Evolutionary conservation across 2,888 invertebrate genomes (phyloP).

Genomic region (Agriopis marginaria): DNA sequence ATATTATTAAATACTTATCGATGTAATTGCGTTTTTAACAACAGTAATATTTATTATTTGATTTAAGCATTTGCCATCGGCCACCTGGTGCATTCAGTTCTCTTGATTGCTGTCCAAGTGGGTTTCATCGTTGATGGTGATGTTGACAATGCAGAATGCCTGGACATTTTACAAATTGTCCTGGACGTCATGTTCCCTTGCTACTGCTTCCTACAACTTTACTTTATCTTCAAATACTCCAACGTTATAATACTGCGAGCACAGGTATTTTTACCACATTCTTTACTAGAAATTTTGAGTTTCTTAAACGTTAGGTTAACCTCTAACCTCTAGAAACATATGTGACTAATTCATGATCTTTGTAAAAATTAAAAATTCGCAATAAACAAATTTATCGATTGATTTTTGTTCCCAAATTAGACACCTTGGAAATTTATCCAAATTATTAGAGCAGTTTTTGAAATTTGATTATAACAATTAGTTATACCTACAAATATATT

Average conservation of each 20-base stretch:
- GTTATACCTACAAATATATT: no score
- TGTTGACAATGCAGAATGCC: slow-evolving; percentile 86
- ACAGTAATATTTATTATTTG: background rate
- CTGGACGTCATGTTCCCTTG: slow-evolving; percentile 90
- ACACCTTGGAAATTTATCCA: no score
- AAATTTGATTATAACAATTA: no score
- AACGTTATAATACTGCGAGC: slow-evolving; percentile 88
- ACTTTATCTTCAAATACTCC: slow-evolving; percentile 93
- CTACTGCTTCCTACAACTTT: slow-evolving; percentile 91
- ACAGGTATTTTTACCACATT: slow-evolving; percentile 61
- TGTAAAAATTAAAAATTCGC: no score
- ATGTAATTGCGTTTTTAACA: background rate
- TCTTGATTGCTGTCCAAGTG: slow-evolving; percentile 89
- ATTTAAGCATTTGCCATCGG: slow-evolving; percentile 91
- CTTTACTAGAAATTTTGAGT: background rate
- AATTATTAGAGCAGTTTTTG: no score
- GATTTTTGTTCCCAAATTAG: no score
- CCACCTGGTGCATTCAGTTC: slow-evolving; percentile 90
- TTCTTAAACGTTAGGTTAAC: background rate
- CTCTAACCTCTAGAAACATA: background rate
- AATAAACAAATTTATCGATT: no score
- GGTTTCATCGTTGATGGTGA: slow-evolving; percentile 85
- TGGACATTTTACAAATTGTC: slow-evolving; percentile 86
- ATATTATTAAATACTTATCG: background rate
- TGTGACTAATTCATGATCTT: no score